Percentiles rank a stretch among this genome's conserved stretches.
Conservation (phyloP, 2,888 invertebrate genomes). For the Dendrolimus houi region DNA sequence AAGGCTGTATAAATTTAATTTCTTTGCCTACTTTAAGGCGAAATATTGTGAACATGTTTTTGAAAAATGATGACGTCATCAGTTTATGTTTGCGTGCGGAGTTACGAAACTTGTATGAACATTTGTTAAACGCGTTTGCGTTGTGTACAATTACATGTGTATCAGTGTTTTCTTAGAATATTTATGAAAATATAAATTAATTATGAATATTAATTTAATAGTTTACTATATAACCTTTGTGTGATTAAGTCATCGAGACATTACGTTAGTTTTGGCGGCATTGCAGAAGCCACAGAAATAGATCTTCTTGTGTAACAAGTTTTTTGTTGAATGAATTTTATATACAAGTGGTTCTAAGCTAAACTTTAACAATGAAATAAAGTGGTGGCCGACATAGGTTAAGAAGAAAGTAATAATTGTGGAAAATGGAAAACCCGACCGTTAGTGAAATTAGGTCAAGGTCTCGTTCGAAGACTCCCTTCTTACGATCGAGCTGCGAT, state of each 20-base stretch:
- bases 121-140: slow-evolving; percentile 19
- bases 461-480: slow-evolving; percentile 83
- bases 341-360: too few relatives aligned
- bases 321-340: slow-evolving; percentile 20
- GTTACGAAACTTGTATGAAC: slow-evolving; percentile 56
- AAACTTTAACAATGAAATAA: slow-evolving; percentile 5
- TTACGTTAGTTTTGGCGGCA: slow-evolving; percentile 71
- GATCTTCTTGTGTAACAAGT: slow-evolving; percentile 67
- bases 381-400: neutral
- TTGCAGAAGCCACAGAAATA: slow-evolving; percentile 67
- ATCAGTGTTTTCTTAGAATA: neutral
- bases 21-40: too few relatives aligned
- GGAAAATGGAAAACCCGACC: slow-evolving; percentile 56
- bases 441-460: slow-evolving; percentile 79
- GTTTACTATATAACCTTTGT: slow-evolving; percentile 12
- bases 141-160: slow-evolving; percentile 18
- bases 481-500: slow-evolving; percentile 76
- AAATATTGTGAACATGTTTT: too few relatives aligned
- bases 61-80: slow-evolving; percentile 49
- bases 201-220: slow-evolving; percentile 4
- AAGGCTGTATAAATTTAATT: too few relatives aligned
- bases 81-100: slow-evolving; percentile 58
- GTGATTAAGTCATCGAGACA: slow-evolving; percentile 26
- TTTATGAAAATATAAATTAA: neutral
- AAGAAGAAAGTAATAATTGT: neutral